Conservation (phyloP, 1,140 invertebrate genomes). For the Drosophila pallidifrons region DNA sequence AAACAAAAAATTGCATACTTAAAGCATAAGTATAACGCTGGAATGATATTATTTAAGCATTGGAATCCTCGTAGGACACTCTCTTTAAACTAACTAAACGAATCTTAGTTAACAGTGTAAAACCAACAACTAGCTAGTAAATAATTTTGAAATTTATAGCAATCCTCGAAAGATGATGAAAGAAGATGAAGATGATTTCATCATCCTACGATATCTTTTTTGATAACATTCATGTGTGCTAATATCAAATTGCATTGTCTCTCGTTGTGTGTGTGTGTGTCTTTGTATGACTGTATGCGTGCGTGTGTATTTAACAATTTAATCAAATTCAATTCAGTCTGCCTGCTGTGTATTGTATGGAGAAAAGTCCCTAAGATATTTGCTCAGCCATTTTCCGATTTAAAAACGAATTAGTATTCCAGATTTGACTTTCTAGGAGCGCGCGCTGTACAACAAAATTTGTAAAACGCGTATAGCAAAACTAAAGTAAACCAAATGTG, state of each 20-base stretch:
- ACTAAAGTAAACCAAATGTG: slow-evolving; percentile 64
- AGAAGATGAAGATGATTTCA: background rate
- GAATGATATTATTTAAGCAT: slow-evolving; percentile 67
- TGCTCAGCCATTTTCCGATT: slow-evolving; percentile 47
- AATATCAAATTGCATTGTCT: background rate
- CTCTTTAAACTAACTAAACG: slow-evolving; percentile 30
- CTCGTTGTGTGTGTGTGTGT: slow-evolving; percentile 17
- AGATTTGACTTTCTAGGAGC: slow-evolving; percentile 58
- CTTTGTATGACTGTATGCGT: background rate
- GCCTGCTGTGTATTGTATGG: slow-evolving; percentile 3
- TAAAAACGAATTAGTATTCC: slow-evolving; percentile 52
- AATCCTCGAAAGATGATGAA: background rate
- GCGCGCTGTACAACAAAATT: slow-evolving; percentile 41
- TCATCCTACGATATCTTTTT: slow-evolving; percentile 2
- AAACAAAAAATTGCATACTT: slow-evolving; percentile 25
- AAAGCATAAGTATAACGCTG: slow-evolving; percentile 43
- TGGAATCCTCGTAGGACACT: slow-evolving; percentile 40
- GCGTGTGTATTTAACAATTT: slow-evolving; percentile 18
- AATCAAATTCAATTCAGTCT: slow-evolving; percentile 14
- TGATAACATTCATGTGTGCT: slow-evolving; percentile 14
- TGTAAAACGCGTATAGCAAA: slow-evolving; percentile 49
- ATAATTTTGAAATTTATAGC: slow-evolving; percentile 72
- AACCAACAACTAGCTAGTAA: slow-evolving; percentile 68
- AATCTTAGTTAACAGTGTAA: slow-evolving; percentile 27
- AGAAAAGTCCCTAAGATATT: slow-evolving; percentile 35